Evolutionary conservation across 2,888 invertebrate genomes (phyloP).

Genomic region (Poecilus cupreus): DNA sequence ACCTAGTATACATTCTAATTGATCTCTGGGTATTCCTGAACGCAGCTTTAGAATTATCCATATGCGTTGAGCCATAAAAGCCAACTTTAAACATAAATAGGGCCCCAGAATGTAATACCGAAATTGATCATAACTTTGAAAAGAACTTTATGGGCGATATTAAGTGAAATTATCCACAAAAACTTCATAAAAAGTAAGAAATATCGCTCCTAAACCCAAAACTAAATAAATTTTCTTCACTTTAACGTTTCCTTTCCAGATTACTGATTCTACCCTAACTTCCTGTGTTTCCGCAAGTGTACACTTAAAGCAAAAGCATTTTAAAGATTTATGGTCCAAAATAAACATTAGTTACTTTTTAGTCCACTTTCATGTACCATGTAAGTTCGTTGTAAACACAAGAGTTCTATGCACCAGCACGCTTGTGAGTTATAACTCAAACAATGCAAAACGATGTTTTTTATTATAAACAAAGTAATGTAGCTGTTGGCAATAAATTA

Average conservation of each 20-base stretch:
- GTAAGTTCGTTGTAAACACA: constrained; percentile 11
- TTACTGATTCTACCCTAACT: constrained; percentile 20
- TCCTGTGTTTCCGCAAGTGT: constrained; percentile 2
- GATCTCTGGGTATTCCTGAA: no score
- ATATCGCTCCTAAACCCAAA: neutral
- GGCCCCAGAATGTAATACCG: no score
- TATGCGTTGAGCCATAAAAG: no score
- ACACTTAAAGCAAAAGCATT: constrained; percentile 25
- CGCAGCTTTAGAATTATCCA: no score
- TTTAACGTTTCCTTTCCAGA: neutral
- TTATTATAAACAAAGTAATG: neutral
- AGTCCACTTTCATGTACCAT: constrained; percentile 1
- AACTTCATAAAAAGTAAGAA: constrained; percentile 1
- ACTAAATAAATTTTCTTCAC: constrained; percentile 10
- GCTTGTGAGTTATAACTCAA: no score
- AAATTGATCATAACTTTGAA: neutral
- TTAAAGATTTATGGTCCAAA: constrained; percentile 44
- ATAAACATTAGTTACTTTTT: constrained; percentile 40
- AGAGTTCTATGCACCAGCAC: neutral
- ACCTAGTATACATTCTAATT: no score
- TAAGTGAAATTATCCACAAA: constrained; percentile 1
- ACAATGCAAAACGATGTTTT: no score
- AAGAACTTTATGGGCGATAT: neutral
- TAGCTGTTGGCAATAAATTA: neutral
- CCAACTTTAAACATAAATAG: no score